Evolutionary conservation across 2,113 vertebrate species (phyloP).

Genomic region (Phyllopteryx taeniolatus): DNA sequence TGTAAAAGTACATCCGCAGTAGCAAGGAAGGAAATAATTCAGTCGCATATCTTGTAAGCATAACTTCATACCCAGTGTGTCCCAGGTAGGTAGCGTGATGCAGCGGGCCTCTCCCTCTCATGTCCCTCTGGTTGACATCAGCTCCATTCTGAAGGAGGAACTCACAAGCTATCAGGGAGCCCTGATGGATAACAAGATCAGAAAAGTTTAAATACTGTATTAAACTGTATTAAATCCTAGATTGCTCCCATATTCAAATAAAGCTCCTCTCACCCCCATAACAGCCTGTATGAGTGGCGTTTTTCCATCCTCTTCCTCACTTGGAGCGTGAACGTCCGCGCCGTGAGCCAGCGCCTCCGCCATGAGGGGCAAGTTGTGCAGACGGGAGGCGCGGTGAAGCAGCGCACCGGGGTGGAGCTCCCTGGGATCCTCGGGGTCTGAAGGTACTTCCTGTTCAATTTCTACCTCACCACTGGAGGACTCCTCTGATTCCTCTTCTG

Average conservation of each 20-base stretch:
- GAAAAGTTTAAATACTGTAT: background rate
- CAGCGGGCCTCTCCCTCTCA: constrained; percentile 85
- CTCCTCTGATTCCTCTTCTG: constrained; percentile 73
- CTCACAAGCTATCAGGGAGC: constrained; percentile 93
- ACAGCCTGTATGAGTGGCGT: constrained; percentile 95
- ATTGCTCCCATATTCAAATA: background rate
- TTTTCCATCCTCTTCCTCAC: constrained; percentile 80
- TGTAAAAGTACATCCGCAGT: background rate
- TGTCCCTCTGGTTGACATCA: constrained; percentile 91
- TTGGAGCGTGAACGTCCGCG: constrained; percentile 86
- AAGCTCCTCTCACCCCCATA: constrained; percentile 78
- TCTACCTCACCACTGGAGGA: constrained; percentile 75
- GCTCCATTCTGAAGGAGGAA: constrained; percentile 97
- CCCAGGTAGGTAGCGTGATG: constrained; percentile 92
- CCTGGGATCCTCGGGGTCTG: constrained; percentile 72
- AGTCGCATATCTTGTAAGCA: background rate
- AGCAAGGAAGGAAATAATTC: background rate
- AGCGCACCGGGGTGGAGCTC: constrained; percentile 79
- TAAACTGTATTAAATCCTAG: background rate
- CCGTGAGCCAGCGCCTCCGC: constrained; percentile 93
- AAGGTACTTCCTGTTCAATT: constrained; percentile 69
- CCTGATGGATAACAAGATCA: constrained; percentile 65
- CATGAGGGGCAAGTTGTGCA: constrained; percentile 89
- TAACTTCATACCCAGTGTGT: constrained; percentile 84
- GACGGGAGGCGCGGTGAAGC: constrained; percentile 81